Percentiles rank a stretch among this genome's conserved stretches.
Evolutionary conservation across 2,888 invertebrate species (phyloP).

Genomic region (Athalia rosae): DNA sequence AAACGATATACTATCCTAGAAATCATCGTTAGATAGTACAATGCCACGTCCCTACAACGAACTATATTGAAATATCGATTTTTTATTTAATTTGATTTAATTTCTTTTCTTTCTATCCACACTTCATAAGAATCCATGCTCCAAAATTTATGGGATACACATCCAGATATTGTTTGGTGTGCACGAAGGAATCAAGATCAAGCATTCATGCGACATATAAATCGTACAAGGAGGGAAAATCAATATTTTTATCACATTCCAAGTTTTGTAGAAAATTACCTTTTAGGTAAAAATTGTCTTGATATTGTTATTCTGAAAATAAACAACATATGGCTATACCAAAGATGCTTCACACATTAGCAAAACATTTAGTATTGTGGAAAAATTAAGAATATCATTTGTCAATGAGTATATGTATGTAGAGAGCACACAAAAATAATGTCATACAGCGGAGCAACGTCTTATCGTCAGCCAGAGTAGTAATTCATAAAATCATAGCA

Average conservation of each 20-base stretch:
- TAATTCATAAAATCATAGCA: conserved; percentile 5
- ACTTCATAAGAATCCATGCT: conserved; percentile 29
- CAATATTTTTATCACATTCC: conserved; percentile 64
- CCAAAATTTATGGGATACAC: conserved; percentile 10
- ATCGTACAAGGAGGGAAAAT: conserved; percentile 64
- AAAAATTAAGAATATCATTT: conserved; percentile 10
- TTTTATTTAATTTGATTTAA: neutral
- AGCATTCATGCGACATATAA: conserved; percentile 70
- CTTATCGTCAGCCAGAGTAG: conserved; percentile 26
- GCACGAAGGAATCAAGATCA: conserved; percentile 60
- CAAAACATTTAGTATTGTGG: conserved; percentile 47
- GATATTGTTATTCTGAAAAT: conserved; percentile 72
- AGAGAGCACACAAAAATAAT: conserved; percentile 43
- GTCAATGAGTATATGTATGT: conserved; percentile 20
- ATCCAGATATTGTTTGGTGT: conserved; percentile 53
- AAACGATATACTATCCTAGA: conserved; percentile 1
- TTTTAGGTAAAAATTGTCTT: conserved; percentile 69
- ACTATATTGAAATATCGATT: neutral
- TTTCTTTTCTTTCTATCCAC: neutral
- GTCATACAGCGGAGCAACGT: conserved; percentile 34
- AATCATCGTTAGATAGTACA: neutral
- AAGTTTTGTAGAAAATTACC: conserved; percentile 68
- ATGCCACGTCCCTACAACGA: too few species aligned
- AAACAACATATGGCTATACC: conserved; percentile 70
- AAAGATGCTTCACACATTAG: conserved; percentile 67